These are phyloP conservation scores for Cranoglanis bouderius DNA, from an alignment of 2,113 vertebrate species.

Conservation along the genomic window DNA sequence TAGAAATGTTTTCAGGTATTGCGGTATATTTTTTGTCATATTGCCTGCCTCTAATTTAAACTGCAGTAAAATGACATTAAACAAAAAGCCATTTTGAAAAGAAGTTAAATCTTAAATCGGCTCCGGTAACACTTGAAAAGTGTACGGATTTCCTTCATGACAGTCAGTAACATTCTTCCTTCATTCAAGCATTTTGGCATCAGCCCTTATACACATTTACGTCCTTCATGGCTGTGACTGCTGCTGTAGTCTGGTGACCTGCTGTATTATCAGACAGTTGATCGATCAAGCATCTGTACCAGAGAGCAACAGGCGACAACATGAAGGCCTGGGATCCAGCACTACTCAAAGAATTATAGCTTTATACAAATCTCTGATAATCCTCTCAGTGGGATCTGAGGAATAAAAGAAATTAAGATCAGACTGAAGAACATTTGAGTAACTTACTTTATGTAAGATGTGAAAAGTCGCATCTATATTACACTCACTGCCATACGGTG, in stretches of 20 bases:
- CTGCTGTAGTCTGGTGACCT: not conserved
- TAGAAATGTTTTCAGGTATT: not conserved
- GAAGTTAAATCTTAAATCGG: not conserved
- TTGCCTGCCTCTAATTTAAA: slow-evolving; percentile 6
- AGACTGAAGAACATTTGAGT: not conserved
- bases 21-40: not conserved
- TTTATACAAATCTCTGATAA: slow-evolving; percentile 83
- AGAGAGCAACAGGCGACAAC: slow-evolving; percentile 47
- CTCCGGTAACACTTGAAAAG: not conserved
- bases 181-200: not conserved
- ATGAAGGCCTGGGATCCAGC: slow-evolving; percentile 75
- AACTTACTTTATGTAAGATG: not conserved
- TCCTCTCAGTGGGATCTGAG: slow-evolving; percentile 82
- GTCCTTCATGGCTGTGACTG: not conserved
- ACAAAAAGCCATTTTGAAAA: not conserved
- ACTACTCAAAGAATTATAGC: slow-evolving; percentile 71
- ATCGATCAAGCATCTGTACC: not conserved
- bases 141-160: not conserved
- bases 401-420: slow-evolving; percentile 28
- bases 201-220: not conserved
- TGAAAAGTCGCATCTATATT: not conserved
- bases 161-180: not conserved
- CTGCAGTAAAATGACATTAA: not conserved
- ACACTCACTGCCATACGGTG: slow-evolving; percentile 85
- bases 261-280: not conserved